Evolutionary conservation across 2,888 invertebrate genomes (phyloP), one percentile per base, ranked within the genome.

Genomic region (Cosmopolites sordidus): DNA sequence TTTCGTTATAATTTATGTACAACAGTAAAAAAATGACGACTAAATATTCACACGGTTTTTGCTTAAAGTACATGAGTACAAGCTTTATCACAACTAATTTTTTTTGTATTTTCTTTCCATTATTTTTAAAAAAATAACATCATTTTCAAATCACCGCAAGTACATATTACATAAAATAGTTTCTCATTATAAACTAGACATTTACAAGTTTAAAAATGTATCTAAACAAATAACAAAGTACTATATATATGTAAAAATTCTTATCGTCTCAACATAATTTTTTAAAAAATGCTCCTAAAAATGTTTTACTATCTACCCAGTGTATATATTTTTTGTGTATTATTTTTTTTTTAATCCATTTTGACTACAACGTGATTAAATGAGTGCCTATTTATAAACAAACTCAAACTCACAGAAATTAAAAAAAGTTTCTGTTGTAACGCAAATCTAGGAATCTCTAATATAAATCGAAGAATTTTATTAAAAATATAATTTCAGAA

Each of bases 141-240:
- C 18, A 45, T 45, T 17, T 45, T 22, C 38, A 18, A 38, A 37
- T 44, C 18, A 45, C 18, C 33, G 38, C 33, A 45, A 45, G 45
- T 38, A 45, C 8, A 45, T 45, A 38, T 37, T 38, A 45, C 38
- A 38, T 45, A 22, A 45, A 45, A 45, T 37, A 45, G 33, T 45
- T 45, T 45, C 38, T 38, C 17, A 5, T 8, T 45, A 37, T 45
- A 45, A 45, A 30, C 45, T 45, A 45, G 2, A 14, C 18, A 45
- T 38, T 16, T 44, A 44, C 17, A 44, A 18, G 9, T 37, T 51
- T 51, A 51, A 33, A 44, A 51, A 46, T 18, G 39, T 53, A 48
- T 43, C 48, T 53, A 48, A 53, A 44, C 43, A 48, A 48, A 53
- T 53, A 53, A 53, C 53, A 53, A 53, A 53, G 48, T 53, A 53